phyloP scores from a whole-genome alignment of 2,113 vertebrate genomes.

The Chaetodon auriga region DNA sequence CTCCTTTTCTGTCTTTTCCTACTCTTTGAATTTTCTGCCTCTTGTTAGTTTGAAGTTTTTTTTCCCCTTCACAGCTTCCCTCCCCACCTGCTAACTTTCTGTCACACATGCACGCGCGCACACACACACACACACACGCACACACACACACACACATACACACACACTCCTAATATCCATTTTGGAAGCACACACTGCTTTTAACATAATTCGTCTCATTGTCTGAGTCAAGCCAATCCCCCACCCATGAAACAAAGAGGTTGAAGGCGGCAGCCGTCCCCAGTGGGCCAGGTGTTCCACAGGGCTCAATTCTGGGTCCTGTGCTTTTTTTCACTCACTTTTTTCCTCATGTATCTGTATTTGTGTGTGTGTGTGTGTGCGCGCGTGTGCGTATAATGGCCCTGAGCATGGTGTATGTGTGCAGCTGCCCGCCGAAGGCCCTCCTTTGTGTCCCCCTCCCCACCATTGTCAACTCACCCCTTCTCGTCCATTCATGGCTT shows the following conservation, averaged over 20 bases:
- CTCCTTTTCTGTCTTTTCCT: constrained; percentile 5
- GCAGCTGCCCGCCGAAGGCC: constrained; percentile 93
- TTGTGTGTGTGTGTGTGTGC: constrained; percentile 17
- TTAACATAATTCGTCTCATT: constrained; percentile 81
- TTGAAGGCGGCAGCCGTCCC: constrained; percentile 86
- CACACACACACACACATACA: constrained; percentile 11
- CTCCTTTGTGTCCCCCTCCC: constrained; percentile 88
- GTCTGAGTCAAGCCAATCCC: constrained; percentile 73
- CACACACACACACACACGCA: constrained; percentile 19
- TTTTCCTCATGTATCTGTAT: constrained; percentile 56
- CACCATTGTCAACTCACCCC: constrained; percentile 65
- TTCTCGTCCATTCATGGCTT: constrained; percentile 89
- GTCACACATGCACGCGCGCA: not conserved
- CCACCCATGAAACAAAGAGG: constrained; percentile 80
- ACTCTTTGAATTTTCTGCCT: constrained; percentile 21
- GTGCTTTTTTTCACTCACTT: constrained; percentile 22
- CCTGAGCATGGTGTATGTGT: constrained; percentile 87
- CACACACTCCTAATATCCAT: constrained; percentile 69
- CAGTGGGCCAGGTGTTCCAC: constrained; percentile 94
- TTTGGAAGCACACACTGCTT: constrained; percentile 78
- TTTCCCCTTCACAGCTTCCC: constrained; percentile 39
- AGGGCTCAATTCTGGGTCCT: constrained; percentile 75
- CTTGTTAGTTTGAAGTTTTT: constrained; percentile 50
- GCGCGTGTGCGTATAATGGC: constrained; percentile 83
- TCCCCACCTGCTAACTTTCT: constrained; percentile 65